A percentile compares a stretch with the other conserved stretches of the same genome.
Conservation (phyloP, 2,888 invertebrate genomes). For the Dryomyza anilis region DNA sequence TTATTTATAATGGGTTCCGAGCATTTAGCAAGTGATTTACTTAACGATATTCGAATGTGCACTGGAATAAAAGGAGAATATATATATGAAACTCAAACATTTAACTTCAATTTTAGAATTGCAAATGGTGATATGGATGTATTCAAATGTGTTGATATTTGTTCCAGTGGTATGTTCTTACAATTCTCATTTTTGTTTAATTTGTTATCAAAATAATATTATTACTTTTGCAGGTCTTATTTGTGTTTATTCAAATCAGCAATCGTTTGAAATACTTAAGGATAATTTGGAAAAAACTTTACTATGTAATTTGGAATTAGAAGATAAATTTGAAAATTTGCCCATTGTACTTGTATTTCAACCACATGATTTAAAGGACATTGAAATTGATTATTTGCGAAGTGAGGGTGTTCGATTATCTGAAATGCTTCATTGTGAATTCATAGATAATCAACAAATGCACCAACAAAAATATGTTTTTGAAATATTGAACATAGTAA, state of each 20-base stretch:
- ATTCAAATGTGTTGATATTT: conserved; percentile 82
- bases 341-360: conserved; percentile 91
- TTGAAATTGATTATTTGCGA: conserved; percentile 81
- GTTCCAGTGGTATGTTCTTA: conserved; percentile 77
- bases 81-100: conserved; percentile 77
- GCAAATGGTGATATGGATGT: conserved; percentile 89
- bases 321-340: conserved; percentile 85
- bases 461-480: conserved; percentile 62
- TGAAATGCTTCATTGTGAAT: conserved; percentile 70
- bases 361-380: conserved; percentile 81
- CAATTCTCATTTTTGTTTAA: neutral
- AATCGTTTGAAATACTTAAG: conserved; percentile 89
- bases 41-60: conserved; percentile 82
- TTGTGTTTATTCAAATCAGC: conserved; percentile 88
- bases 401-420: conserved; percentile 90
- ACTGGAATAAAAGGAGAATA: conserved; percentile 86
- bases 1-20: conserved; percentile 86
- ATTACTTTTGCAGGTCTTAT: conserved; percentile 68
- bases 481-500: conserved; percentile 61
- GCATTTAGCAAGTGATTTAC: conserved; percentile 85
- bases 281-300: conserved; percentile 90
- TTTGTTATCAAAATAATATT: neutral
- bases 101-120: conserved; percentile 82
- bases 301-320: conserved; percentile 85
- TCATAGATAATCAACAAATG: conserved; percentile 60